Base-by-base conservation (phyloP, 2,797 vertebrate genomes). In the Cynopterus sphinx region DNA sequence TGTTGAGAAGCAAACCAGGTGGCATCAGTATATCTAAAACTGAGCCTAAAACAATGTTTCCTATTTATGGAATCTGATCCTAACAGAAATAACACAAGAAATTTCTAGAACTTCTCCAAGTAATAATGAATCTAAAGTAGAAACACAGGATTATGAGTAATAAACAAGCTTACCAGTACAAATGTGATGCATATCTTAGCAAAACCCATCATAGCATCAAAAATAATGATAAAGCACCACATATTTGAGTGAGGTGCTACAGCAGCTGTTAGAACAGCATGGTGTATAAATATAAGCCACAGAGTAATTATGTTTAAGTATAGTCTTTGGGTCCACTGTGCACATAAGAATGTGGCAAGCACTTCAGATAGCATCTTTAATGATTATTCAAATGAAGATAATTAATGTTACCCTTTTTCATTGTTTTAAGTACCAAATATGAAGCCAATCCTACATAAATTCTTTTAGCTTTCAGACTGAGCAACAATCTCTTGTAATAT, bases 381-480 rank as follows among this genome's bases (percentile, higher is more conserved):
- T 87, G 89, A 96, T 67, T 94, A 83, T 88, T 96, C 71, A 91
- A 39, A 95, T 84, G 81, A 96, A 91, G 41, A 61, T 96, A 82
- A 97, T 91, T 87, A 55, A 90, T 77, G 59, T 90, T 68, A 68
- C 31, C 9, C 59, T 77, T 90, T 94, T 43, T 88, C 46, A 33
- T 51, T 89, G 71, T 82, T 90, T 83, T 39, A 96, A 91, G 74
- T 94, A 79, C 78, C 85, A 92, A 90, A 90, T 55, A 87, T 49
- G 68, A 96, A 94, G 55, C 74, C 88, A 95, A 36, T 65, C 13
- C 68, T 65, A 84, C 65, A 90, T 83, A 93, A 94, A 95, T 94
- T 53, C 21, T 33, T 90, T 94, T 95, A 71, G 46, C 46, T 94
- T 95, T 74, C 53, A 92, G 41, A 83, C 26, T 77, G 39, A 89